These are phyloP conservation scores for Centropyge bicolor DNA, from an alignment of 2,797 vertebrate species.

Conservation along the genomic window DNA sequence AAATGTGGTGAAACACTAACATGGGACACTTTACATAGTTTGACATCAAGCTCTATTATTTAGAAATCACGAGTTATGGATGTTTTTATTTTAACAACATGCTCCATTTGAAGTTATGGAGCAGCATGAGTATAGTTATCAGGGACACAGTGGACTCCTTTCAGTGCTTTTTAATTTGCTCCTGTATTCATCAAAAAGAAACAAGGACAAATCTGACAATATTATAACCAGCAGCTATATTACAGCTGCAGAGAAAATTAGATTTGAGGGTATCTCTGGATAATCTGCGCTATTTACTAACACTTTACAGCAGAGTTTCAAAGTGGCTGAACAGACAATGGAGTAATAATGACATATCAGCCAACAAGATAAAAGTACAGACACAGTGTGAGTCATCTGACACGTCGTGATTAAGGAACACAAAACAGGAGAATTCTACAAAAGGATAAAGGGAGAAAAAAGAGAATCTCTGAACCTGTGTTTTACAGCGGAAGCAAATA, in stretches of 20 bases:
- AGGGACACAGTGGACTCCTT: neutral
- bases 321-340: slow-evolving; percentile 8
- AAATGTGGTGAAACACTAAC: neutral
- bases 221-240: neutral
- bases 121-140: neutral
- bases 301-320: neutral
- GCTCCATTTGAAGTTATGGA: slow-evolving; percentile 5
- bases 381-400: neutral
- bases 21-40: neutral
- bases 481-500: neutral
- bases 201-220: neutral
- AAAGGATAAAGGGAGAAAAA: neutral
- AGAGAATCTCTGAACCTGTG: neutral
- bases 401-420: neutral
- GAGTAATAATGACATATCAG: neutral
- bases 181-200: slow-evolving; percentile 5
- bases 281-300: neutral
- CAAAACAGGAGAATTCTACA: neutral
- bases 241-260: neutral
- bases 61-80: neutral
- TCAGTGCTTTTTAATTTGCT: slow-evolving; percentile 2
- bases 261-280: neutral
- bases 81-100: neutral
- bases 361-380: neutral
- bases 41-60: neutral